Evolutionary conservation across 2,888 invertebrate genomes (phyloP), one percentile per base, ranked within the genome.

Genomic region (Athetis lepigone): DNA sequence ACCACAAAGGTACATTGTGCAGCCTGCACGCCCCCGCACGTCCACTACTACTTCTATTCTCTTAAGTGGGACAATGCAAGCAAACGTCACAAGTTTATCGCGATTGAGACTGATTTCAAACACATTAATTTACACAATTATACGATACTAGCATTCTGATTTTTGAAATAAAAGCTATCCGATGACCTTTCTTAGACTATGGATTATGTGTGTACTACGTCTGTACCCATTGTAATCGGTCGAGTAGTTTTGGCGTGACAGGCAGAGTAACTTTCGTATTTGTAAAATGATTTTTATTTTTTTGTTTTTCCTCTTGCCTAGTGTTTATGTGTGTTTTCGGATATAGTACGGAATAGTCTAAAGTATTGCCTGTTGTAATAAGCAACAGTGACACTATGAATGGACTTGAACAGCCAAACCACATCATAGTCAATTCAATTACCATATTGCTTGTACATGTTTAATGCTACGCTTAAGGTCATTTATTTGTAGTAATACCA

Each of bases 1-100:
- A 57, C 78, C 40, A 63, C 75, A 76, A 70, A 79, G 74, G 68
- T 70, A 67, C 33, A 72, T 70, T 76, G 69, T 73, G 67, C 40
- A 67, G 50, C 47, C 37, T 29, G 58, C 33, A 33, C 75, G 72
- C 72, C 72, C 56, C 55, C 66, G 59, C 64, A 27, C 58, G 21
- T 59, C 57, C 55, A 33, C 51, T 40, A 46, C 27, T 42, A 60
- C 61, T 58, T 74, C 70, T 79, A 63, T 77, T 67, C 59, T 62
- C 40, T 50, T 45, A 63, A 58, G 50, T 64, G 46, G 52, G 47
- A 70, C 66, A 69, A 69, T 72, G 43, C 68, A 59, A 46, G 40
- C 72, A 64, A 45, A 64, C 64, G 51, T 70, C 47, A 27, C 7
- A 51, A 25, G 36, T 54, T 56, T 46, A 57, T 61, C 45, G 19